phyloP scores from a whole-genome alignment of 2,113 vertebrate genomes.

The Silurus glanis region DNA sequence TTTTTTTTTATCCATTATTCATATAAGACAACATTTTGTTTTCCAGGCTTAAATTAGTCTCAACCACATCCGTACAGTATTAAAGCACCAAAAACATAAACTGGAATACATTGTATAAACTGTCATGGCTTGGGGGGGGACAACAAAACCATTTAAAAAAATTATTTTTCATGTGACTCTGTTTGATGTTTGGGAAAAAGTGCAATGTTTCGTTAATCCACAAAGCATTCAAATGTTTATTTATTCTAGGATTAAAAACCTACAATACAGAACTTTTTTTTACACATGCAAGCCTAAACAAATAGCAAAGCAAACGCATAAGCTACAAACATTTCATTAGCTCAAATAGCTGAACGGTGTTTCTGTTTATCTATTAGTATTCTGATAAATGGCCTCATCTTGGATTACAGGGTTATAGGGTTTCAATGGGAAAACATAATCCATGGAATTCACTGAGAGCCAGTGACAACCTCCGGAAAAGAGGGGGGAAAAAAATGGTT shows the following conservation, averaged over 20 bases:
- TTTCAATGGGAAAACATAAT: constrained; percentile 66
- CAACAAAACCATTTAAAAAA: background rate
- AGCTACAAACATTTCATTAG: constrained; percentile 64
- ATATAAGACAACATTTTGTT: constrained; percentile 33
- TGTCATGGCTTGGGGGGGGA: constrained; percentile 30
- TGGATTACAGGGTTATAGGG: constrained; percentile 68
- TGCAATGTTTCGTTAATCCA: constrained; percentile 70
- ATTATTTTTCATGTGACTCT: constrained; percentile 58
- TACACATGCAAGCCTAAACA: constrained; percentile 70
- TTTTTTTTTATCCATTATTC: constrained; percentile 34
- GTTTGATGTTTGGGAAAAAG: constrained; percentile 72
- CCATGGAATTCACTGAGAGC: constrained; percentile 58
- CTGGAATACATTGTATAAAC: constrained; percentile 50
- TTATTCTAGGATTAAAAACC: constrained; percentile 69
- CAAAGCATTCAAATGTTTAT: constrained; percentile 68
- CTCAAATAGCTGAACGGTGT: constrained; percentile 65
- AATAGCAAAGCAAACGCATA: constrained; percentile 61
- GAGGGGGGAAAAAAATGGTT: constrained; percentile 45
- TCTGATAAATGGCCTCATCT: constrained; percentile 60
- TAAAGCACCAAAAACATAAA: constrained; percentile 50
- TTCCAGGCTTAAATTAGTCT: constrained; percentile 17
- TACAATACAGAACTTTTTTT: constrained; percentile 69
- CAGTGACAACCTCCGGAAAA: constrained; percentile 63
- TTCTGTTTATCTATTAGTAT: constrained; percentile 69
- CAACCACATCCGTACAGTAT: constrained; percentile 42